A percentile compares a stretch with the other conserved stretches of the same genome.
Evolutionary conservation across 2,888 invertebrate species (phyloP).

Genomic region (Poecilobothrus nobilitatus): DNA sequence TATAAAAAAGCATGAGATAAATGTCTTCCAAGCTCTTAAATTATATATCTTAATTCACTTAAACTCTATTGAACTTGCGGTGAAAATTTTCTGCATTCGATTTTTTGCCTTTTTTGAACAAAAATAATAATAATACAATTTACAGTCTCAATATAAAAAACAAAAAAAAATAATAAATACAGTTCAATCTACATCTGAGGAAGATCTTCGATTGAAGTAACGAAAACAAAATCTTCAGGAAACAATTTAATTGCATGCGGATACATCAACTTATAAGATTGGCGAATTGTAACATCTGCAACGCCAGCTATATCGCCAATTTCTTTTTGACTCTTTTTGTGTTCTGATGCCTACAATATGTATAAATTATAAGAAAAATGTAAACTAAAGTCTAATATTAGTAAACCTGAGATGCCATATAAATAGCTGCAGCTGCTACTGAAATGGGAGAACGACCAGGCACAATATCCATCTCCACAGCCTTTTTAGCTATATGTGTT

Average conservation of each 20-base stretch:
- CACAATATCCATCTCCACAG: conserved; percentile 93
- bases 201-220: conserved; percentile 86
- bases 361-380: conserved; percentile 12
- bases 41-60: no score
- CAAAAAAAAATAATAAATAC: background rate
- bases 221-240: conserved; percentile 93
- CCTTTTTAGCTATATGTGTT: conserved; percentile 92
- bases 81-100: no score
- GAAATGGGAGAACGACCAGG: conserved; percentile 97
- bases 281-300: conserved; percentile 94
- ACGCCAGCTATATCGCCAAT: conserved; percentile 98
- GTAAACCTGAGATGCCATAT: conserved; percentile 94
- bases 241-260: conserved; percentile 87
- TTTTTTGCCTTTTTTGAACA: no score
- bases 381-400: background rate
- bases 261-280: conserved; percentile 95
- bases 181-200: conserved; percentile 61
- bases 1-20: no score
- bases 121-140: no score
- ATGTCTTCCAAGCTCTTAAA: no score
- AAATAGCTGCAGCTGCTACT: conserved; percentile 97
- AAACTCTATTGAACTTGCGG: no score
- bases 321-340: conserved; percentile 94
- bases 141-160: no score
- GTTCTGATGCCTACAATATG: conserved; percentile 66